Percentiles rank a stretch among this genome's conserved stretches.
These are phyloP conservation scores for Aythya baeri DNA, from an alignment of 2,113 vertebrate genomes.

Conservation along the genomic window DNA sequence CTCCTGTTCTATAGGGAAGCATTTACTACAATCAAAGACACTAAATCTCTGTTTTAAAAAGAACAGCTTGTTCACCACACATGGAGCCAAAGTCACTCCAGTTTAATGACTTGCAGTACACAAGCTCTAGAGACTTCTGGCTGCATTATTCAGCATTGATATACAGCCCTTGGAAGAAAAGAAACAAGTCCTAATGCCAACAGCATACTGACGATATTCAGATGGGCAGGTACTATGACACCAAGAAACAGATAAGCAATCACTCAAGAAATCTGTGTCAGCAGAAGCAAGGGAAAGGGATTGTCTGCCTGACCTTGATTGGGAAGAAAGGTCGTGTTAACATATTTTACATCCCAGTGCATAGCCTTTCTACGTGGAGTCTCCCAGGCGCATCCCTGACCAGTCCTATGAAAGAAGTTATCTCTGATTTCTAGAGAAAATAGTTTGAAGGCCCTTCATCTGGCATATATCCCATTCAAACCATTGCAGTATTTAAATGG, in stretches of 20 bases:
- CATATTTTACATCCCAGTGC: background rate
- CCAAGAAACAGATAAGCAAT: background rate
- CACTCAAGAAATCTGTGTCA: background rate
- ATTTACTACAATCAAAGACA: background rate
- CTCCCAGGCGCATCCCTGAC: background rate
- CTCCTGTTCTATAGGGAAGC: background rate
- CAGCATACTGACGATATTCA: background rate
- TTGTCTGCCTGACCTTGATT: background rate
- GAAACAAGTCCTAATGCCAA: background rate
- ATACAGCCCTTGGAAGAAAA: background rate
- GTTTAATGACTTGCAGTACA: constrained; percentile 20
- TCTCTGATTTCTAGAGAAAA: background rate
- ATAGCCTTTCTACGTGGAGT: background rate
- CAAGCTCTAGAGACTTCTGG: background rate
- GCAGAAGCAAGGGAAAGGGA: background rate
- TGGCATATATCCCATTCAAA: background rate
- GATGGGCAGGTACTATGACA: background rate
- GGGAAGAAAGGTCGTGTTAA: rapidly evolving
- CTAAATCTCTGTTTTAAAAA: constrained; percentile 2
- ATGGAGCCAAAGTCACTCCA: background rate
- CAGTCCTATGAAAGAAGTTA: background rate
- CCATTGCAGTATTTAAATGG: background rate
- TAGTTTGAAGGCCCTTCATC: background rate
- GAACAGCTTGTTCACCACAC: background rate
- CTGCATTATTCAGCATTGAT: background rate